These are phyloP conservation scores for Oxystoma pomonae DNA, from an alignment of 2,888 invertebrate species.

Conservation along the genomic window DNA sequence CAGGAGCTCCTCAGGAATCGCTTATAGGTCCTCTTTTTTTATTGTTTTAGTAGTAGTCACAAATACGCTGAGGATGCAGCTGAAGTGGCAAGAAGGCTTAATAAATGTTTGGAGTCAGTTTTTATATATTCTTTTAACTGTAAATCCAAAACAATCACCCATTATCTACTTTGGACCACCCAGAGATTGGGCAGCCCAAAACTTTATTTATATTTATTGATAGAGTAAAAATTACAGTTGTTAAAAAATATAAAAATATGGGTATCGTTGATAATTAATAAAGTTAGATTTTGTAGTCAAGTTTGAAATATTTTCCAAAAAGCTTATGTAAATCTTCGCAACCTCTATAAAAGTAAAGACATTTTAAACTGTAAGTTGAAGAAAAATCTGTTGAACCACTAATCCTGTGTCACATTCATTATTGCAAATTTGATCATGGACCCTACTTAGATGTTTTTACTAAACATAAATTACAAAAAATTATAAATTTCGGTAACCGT, in stretches of 20 bases:
- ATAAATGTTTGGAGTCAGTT: slow-evolving; percentile 1
- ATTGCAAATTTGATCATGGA: background rate
- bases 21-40: background rate
- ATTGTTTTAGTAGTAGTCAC: background rate
- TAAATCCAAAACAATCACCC: no score
- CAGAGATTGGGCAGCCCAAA: no score
- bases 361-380: background rate
- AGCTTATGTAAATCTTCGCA: background rate
- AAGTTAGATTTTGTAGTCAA: background rate
- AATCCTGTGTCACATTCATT: background rate
- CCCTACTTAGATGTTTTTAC: background rate
- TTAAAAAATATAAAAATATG: background rate
- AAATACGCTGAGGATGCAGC: background rate
- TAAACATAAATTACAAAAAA: background rate
- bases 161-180: no score
- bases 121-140: background rate
- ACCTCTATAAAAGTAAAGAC: background rate
- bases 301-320: background rate
- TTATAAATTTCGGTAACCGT: background rate
- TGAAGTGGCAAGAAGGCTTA: background rate
- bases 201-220: background rate
- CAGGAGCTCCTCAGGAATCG: background rate
- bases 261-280: background rate
- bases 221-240: background rate
- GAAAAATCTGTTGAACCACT: background rate